Conservation (phyloP, 92 coral and sea anemone species). For the Zoanthus sansibaricus region DNA sequence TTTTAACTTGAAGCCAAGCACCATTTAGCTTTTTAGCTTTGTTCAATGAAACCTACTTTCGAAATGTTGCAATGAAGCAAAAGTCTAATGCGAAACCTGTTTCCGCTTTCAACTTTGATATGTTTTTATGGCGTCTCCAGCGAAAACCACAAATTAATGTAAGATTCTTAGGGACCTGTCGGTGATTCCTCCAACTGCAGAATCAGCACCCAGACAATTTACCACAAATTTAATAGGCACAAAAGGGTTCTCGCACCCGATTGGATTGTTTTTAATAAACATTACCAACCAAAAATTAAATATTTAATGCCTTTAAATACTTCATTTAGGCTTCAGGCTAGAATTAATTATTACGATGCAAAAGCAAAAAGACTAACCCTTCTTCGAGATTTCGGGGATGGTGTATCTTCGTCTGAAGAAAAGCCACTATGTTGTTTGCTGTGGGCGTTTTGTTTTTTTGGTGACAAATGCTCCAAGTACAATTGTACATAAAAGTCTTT, state of each 20-base stretch:
- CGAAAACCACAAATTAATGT: constrained; percentile 24
- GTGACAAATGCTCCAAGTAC: constrained; percentile 83
- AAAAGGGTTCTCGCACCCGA: neutral
- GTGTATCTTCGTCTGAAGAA: constrained; percentile 90
- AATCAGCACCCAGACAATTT: constrained; percentile 16
- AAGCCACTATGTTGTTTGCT: constrained; percentile 23
- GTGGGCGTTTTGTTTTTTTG: constrained; percentile 59
- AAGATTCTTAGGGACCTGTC: constrained; percentile 42
- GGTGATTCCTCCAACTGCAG: constrained; percentile 34
- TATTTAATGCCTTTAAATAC: neutral
- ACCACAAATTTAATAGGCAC: constrained; percentile 8
- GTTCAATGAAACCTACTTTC: neutral
- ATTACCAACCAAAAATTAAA: neutral
- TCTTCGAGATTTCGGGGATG: constrained; percentile 58
- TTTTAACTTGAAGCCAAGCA: neutral
- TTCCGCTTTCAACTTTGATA: neutral
- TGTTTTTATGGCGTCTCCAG: neutral
- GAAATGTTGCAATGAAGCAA: neutral
- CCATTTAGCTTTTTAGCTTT: neutral
- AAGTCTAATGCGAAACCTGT: neutral
- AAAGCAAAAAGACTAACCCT: constrained; percentile 52
- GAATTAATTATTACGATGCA: neutral
- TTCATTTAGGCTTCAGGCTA: neutral
- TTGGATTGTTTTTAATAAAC: constrained; percentile 20
- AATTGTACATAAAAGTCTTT: constrained; percentile 88